phyloP scores from a whole-genome alignment of 2,113 vertebrate genomes.

The Vicugna pacos region DNA sequence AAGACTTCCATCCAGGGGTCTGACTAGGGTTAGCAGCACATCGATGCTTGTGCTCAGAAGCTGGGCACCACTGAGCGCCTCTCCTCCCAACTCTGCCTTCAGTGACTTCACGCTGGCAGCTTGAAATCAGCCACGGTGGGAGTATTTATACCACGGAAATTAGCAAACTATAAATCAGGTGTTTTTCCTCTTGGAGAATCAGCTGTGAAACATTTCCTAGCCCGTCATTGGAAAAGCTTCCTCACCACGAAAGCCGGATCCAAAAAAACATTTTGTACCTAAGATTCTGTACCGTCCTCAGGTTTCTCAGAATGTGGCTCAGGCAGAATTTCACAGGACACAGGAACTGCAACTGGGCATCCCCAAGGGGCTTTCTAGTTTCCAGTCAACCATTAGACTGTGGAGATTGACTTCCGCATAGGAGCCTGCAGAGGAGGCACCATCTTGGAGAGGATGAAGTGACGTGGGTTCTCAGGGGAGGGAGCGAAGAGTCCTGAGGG shows the following conservation, averaged over 20 bases:
- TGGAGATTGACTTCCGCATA: neutral
- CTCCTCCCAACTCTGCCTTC: neutral
- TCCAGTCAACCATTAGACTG: neutral
- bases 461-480: neutral
- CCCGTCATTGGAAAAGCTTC: neutral
- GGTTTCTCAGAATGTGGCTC: neutral
- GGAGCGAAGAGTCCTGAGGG: neutral
- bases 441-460: neutral
- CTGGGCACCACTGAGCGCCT: rapidly evolving
- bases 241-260: neutral
- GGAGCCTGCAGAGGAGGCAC: neutral
- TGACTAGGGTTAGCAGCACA: rapidly evolving
- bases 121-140: neutral
- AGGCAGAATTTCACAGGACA: neutral
- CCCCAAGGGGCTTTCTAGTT: neutral
- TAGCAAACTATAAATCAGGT: neutral
- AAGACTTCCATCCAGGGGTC: neutral
- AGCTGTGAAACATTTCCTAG: neutral
- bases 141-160: neutral
- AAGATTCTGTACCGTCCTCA: neutral
- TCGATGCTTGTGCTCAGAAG: neutral
- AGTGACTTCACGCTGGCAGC: neutral
- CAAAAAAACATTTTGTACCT: neutral
- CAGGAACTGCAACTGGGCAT: neutral
- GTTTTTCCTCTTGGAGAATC: neutral